Conservation (phyloP, 2,113 vertebrate species). For the Corvus cornix region DNA sequence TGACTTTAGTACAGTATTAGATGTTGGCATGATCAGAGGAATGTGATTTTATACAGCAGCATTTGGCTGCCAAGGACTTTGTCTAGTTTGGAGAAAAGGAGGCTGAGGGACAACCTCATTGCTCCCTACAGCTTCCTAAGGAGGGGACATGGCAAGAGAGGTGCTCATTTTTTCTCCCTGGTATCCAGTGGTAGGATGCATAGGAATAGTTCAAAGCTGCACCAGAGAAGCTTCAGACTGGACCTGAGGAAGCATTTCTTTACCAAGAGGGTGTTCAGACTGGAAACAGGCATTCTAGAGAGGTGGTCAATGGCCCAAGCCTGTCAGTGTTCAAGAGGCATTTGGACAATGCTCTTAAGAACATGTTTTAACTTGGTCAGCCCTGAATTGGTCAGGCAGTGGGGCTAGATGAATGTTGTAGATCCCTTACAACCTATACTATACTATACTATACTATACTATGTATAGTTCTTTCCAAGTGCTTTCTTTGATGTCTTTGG, state of each 20-base stretch:
- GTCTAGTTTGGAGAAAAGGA: neutral
- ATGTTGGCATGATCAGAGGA: neutral
- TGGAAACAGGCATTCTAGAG: neutral
- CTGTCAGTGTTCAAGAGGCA: neutral
- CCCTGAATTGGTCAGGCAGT: neutral
- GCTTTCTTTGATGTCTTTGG: neutral
- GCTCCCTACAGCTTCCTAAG: neutral
- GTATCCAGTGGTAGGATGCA: neutral
- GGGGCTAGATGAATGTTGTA: neutral
- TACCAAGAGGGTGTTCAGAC: neutral
- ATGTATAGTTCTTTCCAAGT: neutral
- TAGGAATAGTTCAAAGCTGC: neutral
- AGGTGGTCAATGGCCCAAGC: neutral
- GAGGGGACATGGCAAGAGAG: neutral
- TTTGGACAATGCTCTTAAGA: neutral
- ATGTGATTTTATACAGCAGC: neutral
- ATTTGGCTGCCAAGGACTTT: neutral
- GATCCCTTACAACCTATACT: neutral
- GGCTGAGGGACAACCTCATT: neutral
- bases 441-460: neutral
- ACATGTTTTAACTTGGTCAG: neutral
- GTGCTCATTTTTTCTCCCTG: neutral
- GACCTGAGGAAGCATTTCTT: neutral
- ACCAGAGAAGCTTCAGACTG: neutral
- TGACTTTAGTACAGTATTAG: neutral